Percentiles rank a stretch among this genome's conserved stretches.
Conservation (phyloP, 1,140 invertebrate species). For the Sipha flava region DNA sequence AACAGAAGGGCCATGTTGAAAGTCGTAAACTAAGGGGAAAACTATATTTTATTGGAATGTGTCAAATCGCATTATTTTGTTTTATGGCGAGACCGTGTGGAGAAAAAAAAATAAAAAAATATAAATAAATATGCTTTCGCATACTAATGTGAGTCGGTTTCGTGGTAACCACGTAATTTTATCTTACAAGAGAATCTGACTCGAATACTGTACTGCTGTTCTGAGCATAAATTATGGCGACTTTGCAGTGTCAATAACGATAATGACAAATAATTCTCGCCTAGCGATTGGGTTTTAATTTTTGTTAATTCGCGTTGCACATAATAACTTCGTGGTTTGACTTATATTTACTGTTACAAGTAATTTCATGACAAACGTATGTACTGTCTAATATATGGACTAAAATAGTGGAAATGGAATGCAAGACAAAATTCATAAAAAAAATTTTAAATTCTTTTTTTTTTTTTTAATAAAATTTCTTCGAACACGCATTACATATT, state of each 20-base stretch:
- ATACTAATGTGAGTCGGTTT: constrained; percentile 1
- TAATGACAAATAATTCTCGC: neutral
- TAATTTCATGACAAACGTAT: too few species aligned
- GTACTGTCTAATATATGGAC: too few species aligned
- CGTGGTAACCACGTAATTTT: neutral
- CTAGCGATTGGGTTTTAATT: too few species aligned
- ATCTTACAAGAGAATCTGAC: neutral
- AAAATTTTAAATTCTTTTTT: too few species aligned
- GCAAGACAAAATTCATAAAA: too few species aligned
- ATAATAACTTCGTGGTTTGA: too few species aligned
- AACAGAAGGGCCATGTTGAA: neutral
- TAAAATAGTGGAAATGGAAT: too few species aligned
- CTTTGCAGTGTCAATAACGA: neutral
- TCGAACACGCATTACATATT: too few species aligned
- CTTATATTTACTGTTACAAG: too few species aligned
- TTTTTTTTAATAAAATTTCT: too few species aligned
- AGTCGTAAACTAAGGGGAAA: neutral
- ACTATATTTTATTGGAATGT: neutral
- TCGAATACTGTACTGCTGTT: neutral
- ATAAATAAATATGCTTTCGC: neutral
- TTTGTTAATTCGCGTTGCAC: too few species aligned
- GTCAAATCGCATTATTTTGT: neutral
- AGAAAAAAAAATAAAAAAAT: too few species aligned
- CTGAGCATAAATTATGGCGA: neutral
- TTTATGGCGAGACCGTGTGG: neutral